A percentile compares a stretch with the other conserved stretches of the same genome.
Evolutionary conservation across 2,797 vertebrate species (phyloP).

Genomic region (Enteromius thamalakanensis): DNA sequence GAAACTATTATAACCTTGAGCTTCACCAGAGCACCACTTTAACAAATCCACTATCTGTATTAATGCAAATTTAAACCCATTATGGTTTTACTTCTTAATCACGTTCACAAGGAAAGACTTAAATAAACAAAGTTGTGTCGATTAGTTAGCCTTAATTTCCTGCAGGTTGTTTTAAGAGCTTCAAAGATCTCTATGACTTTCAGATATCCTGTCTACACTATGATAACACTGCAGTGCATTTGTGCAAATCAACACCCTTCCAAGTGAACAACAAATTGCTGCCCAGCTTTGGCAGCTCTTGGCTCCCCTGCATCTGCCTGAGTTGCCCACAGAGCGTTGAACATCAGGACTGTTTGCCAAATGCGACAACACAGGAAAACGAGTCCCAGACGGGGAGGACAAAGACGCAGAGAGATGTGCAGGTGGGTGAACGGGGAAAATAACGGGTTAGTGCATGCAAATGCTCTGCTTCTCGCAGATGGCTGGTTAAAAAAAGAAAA

Average conservation of each 20-base stretch:
- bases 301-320: constrained; percentile 62
- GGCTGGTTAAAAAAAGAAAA: constrained; percentile 32
- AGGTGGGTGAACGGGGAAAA: constrained; percentile 57
- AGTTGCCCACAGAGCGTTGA: constrained; percentile 62
- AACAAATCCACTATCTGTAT: neutral
- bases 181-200: neutral
- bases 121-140: neutral
- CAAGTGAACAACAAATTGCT: neutral
- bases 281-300: constrained; percentile 27
- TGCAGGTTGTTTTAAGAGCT: neutral
- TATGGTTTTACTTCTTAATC: neutral
- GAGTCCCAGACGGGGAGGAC: constrained; percentile 71
- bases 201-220: neutral
- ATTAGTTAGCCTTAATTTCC: too few species aligned
- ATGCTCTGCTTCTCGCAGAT: constrained; percentile 56
- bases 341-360: constrained; percentile 64
- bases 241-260: neutral
- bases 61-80: neutral
- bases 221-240: neutral
- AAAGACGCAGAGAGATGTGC: constrained; percentile 66
- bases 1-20: neutral
- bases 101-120: neutral
- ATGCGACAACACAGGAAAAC: constrained; percentile 71
- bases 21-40: neutral
- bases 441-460: constrained; percentile 68